These are phyloP conservation scores for Drosophila pectinifera DNA, from an alignment of 1,140 invertebrate species.

Conservation along the genomic window DNA sequence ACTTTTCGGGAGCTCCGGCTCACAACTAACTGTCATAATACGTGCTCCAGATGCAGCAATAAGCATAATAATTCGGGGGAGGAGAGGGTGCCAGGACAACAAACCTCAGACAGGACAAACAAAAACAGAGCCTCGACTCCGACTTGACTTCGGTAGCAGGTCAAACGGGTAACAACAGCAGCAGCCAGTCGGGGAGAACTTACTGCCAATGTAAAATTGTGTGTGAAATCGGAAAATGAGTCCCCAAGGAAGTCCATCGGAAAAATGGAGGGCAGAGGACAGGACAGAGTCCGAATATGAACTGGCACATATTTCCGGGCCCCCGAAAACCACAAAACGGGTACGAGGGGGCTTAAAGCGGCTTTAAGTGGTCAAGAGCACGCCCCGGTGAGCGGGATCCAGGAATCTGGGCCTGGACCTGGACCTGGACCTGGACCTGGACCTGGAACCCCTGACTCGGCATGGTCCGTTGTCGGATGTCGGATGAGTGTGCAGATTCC, in stretches of 20 bases:
- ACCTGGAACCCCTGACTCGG: constrained; percentile 18
- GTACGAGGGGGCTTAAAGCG: constrained; percentile 27
- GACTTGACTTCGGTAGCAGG: constrained; percentile 30
- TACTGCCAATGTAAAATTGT: constrained; percentile 47
- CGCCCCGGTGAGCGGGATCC: constrained; percentile 14
- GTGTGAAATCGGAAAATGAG: constrained; percentile 52
- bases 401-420: constrained; percentile 3
- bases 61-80: constrained; percentile 35
- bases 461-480: constrained; percentile 5
- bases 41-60: constrained; percentile 46
- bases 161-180: constrained; percentile 46
- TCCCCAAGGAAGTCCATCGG: constrained; percentile 45
- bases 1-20: constrained; percentile 9
- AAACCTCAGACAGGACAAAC: constrained; percentile 31
- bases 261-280: constrained; percentile 2
- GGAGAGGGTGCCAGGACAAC: constrained; percentile 21
- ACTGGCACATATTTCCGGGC: constrained; percentile 29
- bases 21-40: constrained; percentile 49
- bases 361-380: constrained; percentile 54
- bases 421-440: not conserved
- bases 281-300: constrained; percentile 20
- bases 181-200: constrained; percentile 41
- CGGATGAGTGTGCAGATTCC: constrained; percentile 40
- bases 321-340: not conserved
- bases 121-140: constrained; percentile 30